Conservation (phyloP, 2,888 invertebrate species). For the Brachypalpus laphriformis region DNA sequence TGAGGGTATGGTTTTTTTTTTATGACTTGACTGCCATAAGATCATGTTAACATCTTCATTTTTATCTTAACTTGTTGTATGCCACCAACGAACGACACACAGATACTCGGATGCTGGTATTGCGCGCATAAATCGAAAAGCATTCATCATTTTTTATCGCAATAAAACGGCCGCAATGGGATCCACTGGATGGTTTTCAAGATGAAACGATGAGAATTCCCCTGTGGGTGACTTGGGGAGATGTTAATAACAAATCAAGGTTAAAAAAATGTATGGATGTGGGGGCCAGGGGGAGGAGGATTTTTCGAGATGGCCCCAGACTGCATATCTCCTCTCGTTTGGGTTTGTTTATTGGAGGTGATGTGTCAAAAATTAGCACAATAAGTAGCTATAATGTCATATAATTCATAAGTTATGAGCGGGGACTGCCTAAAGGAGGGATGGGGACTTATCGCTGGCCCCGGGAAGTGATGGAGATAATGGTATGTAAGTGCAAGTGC, state of each 20-base stretch:
- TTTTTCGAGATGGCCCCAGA: not conserved
- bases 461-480: not conserved
- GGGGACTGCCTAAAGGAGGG: not conserved
- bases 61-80: constrained; percentile 44
- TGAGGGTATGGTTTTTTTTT: not conserved
- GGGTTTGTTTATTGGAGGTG: constrained; percentile 54
- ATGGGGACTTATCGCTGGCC: not conserved
- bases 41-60: constrained; percentile 64
- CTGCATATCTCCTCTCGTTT: not conserved
- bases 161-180: constrained; percentile 40
- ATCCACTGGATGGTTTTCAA: not conserved
- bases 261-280: constrained; percentile 3
- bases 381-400: constrained; percentile 63
- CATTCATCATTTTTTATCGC: constrained; percentile 66
- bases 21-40: constrained; percentile 30
- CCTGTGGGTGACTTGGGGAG: not conserved
- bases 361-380: constrained; percentile 72
- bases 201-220: not conserved
- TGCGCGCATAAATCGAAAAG: constrained; percentile 52
- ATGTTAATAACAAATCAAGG: constrained; percentile 42
- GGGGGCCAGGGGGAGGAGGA: not conserved
- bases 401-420: constrained; percentile 46
- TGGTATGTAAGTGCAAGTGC: not conserved
- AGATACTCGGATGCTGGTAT: not conserved
- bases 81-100: not conserved